Conservation (phyloP, 1,140 invertebrate genomes). For the Amyelois transitella region DNA sequence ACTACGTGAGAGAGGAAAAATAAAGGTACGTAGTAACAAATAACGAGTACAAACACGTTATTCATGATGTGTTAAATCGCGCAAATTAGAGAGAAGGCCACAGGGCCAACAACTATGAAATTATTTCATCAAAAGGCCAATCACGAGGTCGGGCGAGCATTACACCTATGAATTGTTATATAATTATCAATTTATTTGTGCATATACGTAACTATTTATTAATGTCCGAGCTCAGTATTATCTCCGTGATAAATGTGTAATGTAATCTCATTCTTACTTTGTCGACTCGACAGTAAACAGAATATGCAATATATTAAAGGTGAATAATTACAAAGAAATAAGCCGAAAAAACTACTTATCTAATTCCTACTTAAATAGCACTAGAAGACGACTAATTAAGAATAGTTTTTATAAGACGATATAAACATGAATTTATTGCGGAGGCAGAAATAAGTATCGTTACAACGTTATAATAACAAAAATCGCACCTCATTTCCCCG, state of each 20-base stretch:
- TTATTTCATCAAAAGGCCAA: conserved; percentile 25
- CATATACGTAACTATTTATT: background rate
- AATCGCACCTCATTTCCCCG: background rate
- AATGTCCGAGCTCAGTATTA: background rate
- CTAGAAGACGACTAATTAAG: no score
- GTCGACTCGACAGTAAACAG: no score
- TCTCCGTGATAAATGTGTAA: background rate
- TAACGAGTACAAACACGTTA: conserved; percentile 10
- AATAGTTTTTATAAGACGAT: no score
- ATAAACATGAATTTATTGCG: no score
- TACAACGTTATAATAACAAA: background rate
- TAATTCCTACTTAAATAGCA: no score
- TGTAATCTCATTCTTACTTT: background rate
- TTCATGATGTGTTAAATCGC: conserved; percentile 29
- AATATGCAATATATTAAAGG: no score
- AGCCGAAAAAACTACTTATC: no score
- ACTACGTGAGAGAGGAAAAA: no score
- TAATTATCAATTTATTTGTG: background rate
- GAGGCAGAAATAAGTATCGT: no score
- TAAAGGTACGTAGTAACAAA: conserved; percentile 6
- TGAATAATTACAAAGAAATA: no score
- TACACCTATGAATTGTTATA: background rate
- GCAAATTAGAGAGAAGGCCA: conserved; percentile 37
- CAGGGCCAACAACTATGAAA: conserved; percentile 26
- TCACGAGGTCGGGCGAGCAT: conserved; percentile 18